phyloP scores from a whole-genome alignment of 2,113 vertebrate species.

The Brachyistius frenatus region DNA sequence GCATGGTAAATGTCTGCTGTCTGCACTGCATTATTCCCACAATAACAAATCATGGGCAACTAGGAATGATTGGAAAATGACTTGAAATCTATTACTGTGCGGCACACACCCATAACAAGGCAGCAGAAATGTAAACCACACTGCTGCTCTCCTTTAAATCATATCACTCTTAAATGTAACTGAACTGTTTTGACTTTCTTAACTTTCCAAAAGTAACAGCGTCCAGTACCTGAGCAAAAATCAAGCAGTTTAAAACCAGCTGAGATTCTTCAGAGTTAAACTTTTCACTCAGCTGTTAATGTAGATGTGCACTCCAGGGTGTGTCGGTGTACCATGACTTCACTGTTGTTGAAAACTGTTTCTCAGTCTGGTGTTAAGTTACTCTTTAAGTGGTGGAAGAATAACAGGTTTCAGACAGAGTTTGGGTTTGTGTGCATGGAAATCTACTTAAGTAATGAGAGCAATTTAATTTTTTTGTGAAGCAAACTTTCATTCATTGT shows the following conservation, averaged over 20 bases:
- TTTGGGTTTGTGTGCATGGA: neutral
- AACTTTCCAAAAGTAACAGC: neutral
- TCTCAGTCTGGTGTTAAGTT: neutral
- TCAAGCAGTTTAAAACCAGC: neutral
- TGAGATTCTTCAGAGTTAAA: neutral
- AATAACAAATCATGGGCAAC: constrained; percentile 11
- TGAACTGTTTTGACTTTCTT: neutral
- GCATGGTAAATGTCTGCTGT: constrained; percentile 6
- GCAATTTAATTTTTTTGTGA: neutral
- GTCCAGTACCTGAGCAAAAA: neutral
- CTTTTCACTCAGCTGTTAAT: neutral
- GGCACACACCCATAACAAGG: constrained; percentile 14
- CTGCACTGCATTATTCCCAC: constrained; percentile 2
- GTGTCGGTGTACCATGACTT: neutral
- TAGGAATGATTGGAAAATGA: neutral
- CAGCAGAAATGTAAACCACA: neutral
- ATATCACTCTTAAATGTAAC: neutral
- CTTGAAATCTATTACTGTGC: neutral
- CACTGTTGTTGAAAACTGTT: constrained; percentile 2
- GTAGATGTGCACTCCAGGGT: neutral
- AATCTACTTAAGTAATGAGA: neutral
- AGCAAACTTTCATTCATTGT: neutral
- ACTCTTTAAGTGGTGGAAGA: neutral
- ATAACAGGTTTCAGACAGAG: constrained; percentile 18
- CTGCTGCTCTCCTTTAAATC: neutral